Conservation (phyloP, 2,113 vertebrate species). For the Pollimyrus isidori region DNA sequence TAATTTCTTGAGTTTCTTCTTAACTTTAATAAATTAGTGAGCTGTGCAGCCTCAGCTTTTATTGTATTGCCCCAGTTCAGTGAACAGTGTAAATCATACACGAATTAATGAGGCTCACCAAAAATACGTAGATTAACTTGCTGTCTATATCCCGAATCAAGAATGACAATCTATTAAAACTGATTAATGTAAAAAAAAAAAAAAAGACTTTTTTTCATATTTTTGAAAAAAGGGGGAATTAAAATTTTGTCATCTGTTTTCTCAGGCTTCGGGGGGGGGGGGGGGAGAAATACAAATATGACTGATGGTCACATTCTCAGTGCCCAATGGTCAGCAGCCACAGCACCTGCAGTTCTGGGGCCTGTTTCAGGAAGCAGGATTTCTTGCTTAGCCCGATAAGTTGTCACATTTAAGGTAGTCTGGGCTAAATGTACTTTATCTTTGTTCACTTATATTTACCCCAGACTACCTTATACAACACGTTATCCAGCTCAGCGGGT, state of each 20-base stretch:
- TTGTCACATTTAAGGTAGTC: no score
- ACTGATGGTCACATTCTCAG: no score
- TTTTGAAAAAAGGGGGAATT: not conserved
- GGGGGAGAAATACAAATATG: no score
- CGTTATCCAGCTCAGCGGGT: no score
- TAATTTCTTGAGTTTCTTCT: not conserved
- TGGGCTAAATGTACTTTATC: no score
- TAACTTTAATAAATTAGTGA: not conserved
- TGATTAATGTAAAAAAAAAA: not conserved
- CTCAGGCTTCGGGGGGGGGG: no score
- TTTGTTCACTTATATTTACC: no score
- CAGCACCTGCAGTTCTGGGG: no score
- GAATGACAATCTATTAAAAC: not conserved
- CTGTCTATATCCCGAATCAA: not conserved
- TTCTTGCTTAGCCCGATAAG: no score
- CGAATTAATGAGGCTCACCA: not conserved
- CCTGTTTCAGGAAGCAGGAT: no score
- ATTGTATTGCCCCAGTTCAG: not conserved
- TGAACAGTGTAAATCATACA: not conserved
- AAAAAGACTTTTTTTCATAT: not conserved
- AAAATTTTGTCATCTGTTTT: no score
- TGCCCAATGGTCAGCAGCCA: accelerated
- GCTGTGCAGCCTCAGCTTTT: not conserved
- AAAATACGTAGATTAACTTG: not conserved
- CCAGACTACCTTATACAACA: no score